Base-by-base conservation (phyloP, 2,113 vertebrate genomes). In the Tachycineta bicolor region DNA sequence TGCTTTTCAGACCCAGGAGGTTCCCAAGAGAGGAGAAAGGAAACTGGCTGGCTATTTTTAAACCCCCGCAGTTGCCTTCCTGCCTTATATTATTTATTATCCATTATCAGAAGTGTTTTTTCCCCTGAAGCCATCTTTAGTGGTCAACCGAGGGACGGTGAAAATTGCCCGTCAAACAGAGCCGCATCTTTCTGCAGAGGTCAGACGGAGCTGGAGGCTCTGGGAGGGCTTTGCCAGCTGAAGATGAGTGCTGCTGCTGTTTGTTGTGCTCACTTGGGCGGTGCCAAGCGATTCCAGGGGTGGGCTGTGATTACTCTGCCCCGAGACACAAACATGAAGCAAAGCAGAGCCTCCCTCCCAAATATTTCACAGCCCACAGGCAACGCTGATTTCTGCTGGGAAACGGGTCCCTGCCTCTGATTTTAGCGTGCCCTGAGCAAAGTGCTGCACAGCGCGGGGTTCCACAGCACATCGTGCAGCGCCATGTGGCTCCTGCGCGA, bases 61-160 rank as follows among this genome's bases (percentile, higher is more conserved):
- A 92, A 91, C 28, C 53, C 90, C 77, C 2, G 4, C 95, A 71
- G 64, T 97, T 90, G 90, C 93, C 73, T 97, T 97, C 95, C 96
- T 96, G 96, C 80, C 34, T 74, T 96, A 75, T 96, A 96, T 96
- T 96, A 97, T 97, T 97, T 96, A 96, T 96, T 95, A 96, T 56
- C 90, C 96, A 96, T 95, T 97, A 97, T 93, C 96, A 95, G 90
- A 69, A 93, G 88, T 79, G 93, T 94, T 96, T 95, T 95, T 59
- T 94, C 85, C 88, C 73, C 76, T 83, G 94, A 73, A 96, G 69
- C 83, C 84, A 83, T 95, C 86, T 87, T 89, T 58, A 95, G 96
- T 82, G 96, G 96, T 95, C 92, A 95, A 19, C 83, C 31, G n/a
- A 87, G 90, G 86, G 83, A 87, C 14, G 0, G 53, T 71, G 80